A percentile compares a stretch with the other conserved stretches of the same genome.
Evolutionary conservation across 1,140 invertebrate species (phyloP).

Genomic region (Oncopeltus fasciatus): DNA sequence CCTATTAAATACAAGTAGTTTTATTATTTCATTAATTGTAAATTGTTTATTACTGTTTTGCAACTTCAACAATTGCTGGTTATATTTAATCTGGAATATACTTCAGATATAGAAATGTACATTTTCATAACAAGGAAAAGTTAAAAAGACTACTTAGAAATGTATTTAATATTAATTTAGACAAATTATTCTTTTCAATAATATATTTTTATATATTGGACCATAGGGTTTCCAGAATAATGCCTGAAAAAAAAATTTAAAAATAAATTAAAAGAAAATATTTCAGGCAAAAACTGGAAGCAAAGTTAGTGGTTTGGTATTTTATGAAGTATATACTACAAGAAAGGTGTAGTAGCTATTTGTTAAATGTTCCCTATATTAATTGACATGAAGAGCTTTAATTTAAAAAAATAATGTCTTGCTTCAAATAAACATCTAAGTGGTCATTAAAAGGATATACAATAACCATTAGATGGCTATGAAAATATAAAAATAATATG

Average conservation of each 20-base stretch:
- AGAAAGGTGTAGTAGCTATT: conserved; percentile 8
- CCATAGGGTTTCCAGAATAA: background rate
- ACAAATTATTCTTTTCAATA: background rate
- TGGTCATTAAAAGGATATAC: background rate
- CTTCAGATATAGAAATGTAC: no score
- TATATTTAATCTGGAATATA: no score
- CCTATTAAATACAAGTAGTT: no score
- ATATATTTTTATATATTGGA: background rate
- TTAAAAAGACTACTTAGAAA: no score
- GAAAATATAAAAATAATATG: conserved; percentile 1
- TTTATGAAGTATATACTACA: background rate
- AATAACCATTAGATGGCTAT: background rate
- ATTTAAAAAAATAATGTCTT: background rate
- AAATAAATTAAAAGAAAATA: no score
- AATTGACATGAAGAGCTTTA: conserved; percentile 21
- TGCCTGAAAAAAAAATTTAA: background rate
- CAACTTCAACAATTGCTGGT: no score
- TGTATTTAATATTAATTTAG: no score
- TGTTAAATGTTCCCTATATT: conserved; percentile 21
- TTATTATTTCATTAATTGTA: no score
- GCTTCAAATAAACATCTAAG: background rate
- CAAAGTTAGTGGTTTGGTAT: background rate
- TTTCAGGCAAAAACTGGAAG: background rate
- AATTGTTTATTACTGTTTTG: no score
- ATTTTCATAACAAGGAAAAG: no score